Conservation (phyloP, 2,113 vertebrate species). For the Rhineura floridana region DNA sequence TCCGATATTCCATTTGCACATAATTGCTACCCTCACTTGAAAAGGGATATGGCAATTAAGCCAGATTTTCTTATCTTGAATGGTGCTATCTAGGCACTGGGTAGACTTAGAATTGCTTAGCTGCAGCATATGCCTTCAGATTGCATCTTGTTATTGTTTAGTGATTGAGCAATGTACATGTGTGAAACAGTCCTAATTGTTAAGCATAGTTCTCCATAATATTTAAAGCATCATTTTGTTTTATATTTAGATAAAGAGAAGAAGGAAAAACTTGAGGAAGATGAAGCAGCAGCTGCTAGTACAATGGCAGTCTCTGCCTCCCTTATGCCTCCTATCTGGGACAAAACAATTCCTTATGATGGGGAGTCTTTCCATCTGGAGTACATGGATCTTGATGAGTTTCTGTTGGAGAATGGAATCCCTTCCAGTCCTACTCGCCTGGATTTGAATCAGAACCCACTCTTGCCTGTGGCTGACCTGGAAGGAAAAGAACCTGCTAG, state of each 20-base stretch:
- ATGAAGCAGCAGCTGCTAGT: constrained; percentile 80
- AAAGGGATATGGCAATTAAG: not conserved
- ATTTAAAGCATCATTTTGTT: constrained; percentile 37
- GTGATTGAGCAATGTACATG: not conserved
- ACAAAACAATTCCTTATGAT: constrained; percentile 97
- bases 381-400: constrained; percentile 99
- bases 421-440: constrained; percentile 84
- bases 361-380: constrained; percentile 97
- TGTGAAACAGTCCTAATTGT: not conserved
- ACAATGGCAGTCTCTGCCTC: constrained; percentile 90
- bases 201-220: constrained; percentile 13
- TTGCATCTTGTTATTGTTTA: not conserved
- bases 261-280: constrained; percentile 83
- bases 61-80: not conserved
- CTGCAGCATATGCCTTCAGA: not conserved
- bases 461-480: constrained; percentile 81
- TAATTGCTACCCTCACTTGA: not conserved
- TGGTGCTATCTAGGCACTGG: no score
- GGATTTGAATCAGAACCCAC: constrained; percentile 83
- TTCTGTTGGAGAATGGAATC: constrained; percentile 96
- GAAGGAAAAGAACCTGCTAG: constrained; percentile 78
- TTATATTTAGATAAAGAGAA: constrained; percentile 83
- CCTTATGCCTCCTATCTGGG: constrained; percentile 96
- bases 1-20: not conserved
- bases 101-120: not conserved